These are phyloP conservation scores for Hybos culiciformis DNA, from an alignment of 2,888 invertebrate genomes.

Conservation along the genomic window DNA sequence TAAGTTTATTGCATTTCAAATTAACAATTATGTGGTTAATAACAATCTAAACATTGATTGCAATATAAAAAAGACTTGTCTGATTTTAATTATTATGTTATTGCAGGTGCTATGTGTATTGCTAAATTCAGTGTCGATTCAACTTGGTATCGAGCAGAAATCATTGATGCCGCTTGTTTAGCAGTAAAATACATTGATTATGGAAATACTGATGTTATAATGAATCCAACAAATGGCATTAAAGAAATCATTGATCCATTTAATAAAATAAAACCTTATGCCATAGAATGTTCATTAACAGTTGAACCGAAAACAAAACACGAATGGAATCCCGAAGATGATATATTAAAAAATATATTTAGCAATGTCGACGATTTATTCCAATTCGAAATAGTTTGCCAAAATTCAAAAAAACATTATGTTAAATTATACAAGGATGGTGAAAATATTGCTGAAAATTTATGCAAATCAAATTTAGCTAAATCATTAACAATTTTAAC, in stretches of 20 bases:
- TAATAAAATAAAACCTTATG: constrained; percentile 42
- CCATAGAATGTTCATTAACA: constrained; percentile 52
- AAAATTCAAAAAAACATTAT: constrained; percentile 29
- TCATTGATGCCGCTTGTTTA: constrained; percentile 66
- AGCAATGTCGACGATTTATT: constrained; percentile 25
- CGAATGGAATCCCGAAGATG: constrained; percentile 49
- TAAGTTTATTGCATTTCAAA: too few species aligned
- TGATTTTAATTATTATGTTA: too few species aligned
- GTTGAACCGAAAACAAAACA: constrained; percentile 47
- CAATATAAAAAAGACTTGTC: too few species aligned
- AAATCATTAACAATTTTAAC: constrained; percentile 39
- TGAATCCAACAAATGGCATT: constrained; percentile 46
- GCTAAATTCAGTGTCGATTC: constrained; percentile 74
- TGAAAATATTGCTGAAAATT: constrained; percentile 44
- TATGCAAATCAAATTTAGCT: constrained; percentile 46
- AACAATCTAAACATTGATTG: too few species aligned
- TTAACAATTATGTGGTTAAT: too few species aligned
- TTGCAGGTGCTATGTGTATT: constrained; percentile 46
- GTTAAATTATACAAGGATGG: constrained; percentile 51
- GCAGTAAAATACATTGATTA: constrained; percentile 66
- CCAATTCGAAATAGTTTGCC: constrained; percentile 30
- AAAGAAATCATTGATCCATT: constrained; percentile 48
- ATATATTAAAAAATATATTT: constrained; percentile 29
- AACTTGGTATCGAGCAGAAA: constrained; percentile 83
- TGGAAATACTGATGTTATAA: constrained; percentile 62